Evolutionary conservation across 1,140 invertebrate genomes (phyloP).

Genomic region (Drosophila seguyi): DNA sequence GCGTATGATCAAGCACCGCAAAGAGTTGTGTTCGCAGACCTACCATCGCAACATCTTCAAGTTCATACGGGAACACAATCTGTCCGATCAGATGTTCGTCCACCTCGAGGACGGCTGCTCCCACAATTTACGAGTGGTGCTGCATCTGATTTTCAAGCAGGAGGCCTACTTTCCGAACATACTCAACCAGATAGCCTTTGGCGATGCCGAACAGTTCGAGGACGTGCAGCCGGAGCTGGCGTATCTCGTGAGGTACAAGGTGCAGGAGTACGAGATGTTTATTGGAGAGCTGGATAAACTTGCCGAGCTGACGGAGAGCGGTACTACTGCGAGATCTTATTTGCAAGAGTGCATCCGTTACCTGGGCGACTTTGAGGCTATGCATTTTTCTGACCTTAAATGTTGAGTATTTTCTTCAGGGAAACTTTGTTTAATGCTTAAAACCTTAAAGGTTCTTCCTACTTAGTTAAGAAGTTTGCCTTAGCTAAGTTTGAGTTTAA

Average conservation of each 20-base stretch:
- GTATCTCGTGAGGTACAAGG: slow-evolving; percentile 67
- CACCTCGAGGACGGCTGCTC: slow-evolving; percentile 82
- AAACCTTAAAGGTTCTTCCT: neutral
- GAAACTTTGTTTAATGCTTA: neutral
- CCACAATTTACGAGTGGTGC: slow-evolving; percentile 85
- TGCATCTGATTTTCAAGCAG: slow-evolving; percentile 84
- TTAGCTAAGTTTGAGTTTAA: neutral
- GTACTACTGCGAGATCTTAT: slow-evolving; percentile 52
- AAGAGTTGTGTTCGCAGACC: slow-evolving; percentile 59
- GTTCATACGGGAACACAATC: slow-evolving; percentile 86
- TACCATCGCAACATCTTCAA: slow-evolving; percentile 85
- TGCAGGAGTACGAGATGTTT: slow-evolving; percentile 63
- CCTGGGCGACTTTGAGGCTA: slow-evolving; percentile 46
- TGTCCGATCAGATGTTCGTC: slow-evolving; percentile 85
- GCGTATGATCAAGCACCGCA: slow-evolving; percentile 70
- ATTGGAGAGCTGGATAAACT: slow-evolving; percentile 51
- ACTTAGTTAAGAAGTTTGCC: neutral
- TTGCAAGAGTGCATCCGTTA: slow-evolving; percentile 71
- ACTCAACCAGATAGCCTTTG: slow-evolving; percentile 82
- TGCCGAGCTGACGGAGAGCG: slow-evolving; percentile 58
- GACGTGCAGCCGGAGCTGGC: slow-evolving; percentile 58
- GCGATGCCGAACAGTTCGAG: slow-evolving; percentile 61
- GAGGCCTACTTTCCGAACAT: slow-evolving; percentile 73
- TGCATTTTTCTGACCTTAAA: slow-evolving; percentile 1
- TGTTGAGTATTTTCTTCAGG: slow-evolving; percentile 1